Base-by-base conservation (phyloP, 1,140 invertebrate genomes). In the Heliconius eleuchia region DNA sequence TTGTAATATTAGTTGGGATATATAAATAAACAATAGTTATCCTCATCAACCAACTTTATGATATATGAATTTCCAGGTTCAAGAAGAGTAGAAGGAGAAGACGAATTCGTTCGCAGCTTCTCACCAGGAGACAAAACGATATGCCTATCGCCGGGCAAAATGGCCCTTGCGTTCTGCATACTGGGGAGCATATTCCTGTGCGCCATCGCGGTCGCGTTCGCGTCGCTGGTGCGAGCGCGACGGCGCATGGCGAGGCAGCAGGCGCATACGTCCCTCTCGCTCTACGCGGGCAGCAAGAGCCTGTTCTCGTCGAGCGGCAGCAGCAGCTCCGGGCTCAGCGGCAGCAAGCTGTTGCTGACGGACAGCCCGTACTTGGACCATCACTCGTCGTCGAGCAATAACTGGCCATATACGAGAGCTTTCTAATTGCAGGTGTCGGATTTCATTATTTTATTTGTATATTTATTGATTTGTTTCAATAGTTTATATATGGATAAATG, bases 121-220 rank as follows among this genome's bases (percentile, higher is more conserved):
- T 94, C 95, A 50, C 95, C 95, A 1, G 95, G 95, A 50, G 96
- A 96, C 81, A 95, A 95, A 80, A 95, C 96, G n/a, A 95, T 97
- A n/a, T 97, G 97, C 83, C 90, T 97, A 74, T 97, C 96, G 34
- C 95, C 96, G 7, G 96, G 96, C 3, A 96, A 96, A 94, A 95
- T 97, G 95, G 96, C 96, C 9, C 91, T 97, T 42, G 95, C 96
- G 0, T 97, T 97, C 82, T 96, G 96, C 80, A 89, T 97, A 0
- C 88, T 97, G 80, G 96, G 96, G 13, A 85, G 96, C 6, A 95
- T 97, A 73, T 96, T 97, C 84, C 88, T 97, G 5, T 94, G 96
- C 50, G 96, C 96, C 2, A 95, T 97, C 2, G 95, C 96, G 27
- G 95, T 97, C 5, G 96, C 96, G 18, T 95, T 96, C 76, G 95